A percentile compares a stretch with the other conserved stretches of the same genome.
phyloP scores from a whole-genome alignment of 2,113 vertebrate species.

The Pteropus alecto region DNA sequence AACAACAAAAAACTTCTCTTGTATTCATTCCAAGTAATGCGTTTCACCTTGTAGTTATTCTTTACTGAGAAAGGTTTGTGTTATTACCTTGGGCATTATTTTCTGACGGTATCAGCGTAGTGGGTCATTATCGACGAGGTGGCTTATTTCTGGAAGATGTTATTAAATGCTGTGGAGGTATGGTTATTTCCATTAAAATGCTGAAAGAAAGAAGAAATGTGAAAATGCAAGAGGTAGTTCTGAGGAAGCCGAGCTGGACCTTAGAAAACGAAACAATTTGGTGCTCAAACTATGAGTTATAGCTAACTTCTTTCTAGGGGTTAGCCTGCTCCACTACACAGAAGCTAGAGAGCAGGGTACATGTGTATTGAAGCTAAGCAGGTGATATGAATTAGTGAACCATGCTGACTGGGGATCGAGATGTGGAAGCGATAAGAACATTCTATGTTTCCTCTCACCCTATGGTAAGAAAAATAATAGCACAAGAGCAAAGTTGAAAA shows the following conservation, averaged over 20 bases:
- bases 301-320: not conserved
- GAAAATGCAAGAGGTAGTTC: not conserved
- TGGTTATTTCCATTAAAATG: conserved; percentile 52
- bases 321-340: not conserved
- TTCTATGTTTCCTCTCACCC: not conserved
- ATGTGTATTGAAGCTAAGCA: not conserved
- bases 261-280: conserved; percentile 7
- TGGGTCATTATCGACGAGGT: conserved; percentile 50
- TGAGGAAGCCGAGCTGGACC: conserved; percentile 10
- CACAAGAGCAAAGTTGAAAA: not conserved
- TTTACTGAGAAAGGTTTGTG: conserved; percentile 40
- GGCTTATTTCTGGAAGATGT: conserved; percentile 56
- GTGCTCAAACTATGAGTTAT: not conserved
- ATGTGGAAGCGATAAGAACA: not conserved
- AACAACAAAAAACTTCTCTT: not conserved
- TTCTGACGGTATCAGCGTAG: not conserved
- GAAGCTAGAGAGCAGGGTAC: not conserved
- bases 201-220: conserved; percentile 16
- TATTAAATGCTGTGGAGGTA: conserved; percentile 21
- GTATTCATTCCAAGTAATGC: conserved; percentile 19
- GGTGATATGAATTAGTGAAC: not conserved
- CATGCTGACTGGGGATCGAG: not conserved
- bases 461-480: not conserved
- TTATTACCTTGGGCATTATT: conserved; percentile 56
- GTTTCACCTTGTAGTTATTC: conserved; percentile 48